Evolutionary conservation across 2,113 vertebrate genomes (phyloP), one percentile per base, ranked within the genome.

Genomic region (Vulpes vulpes): DNA sequence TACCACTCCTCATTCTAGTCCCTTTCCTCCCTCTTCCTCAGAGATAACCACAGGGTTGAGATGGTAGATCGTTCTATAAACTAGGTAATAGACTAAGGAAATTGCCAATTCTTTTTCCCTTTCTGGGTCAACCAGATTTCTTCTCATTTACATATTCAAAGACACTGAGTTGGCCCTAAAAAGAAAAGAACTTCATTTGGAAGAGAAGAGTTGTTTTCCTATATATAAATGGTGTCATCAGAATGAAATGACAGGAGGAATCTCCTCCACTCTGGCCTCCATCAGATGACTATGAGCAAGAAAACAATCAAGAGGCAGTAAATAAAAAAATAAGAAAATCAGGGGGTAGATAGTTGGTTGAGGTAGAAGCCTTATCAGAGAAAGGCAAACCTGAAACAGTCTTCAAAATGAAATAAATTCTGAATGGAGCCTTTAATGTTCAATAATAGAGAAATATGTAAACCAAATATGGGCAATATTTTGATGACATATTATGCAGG

Each of bases 401-500:
- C 43, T 92, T 89, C 25, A 87, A 94, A 81, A 57, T 73, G 4
- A 92, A 90, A 82, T 80, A 62, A 67, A 79, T 92, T 53, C 43
- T 80, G 15, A 83, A 67, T 95, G 20, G 59, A 91, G 91, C 32
- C 3, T 16, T 73, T 57, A 79, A 87, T 71, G 15, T 69, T 91
- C 7, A 80, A 30, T 55, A 86, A 79, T 43, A 93, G 87, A 76
- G 8, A 57, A 60, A 73, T 53, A 65, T 4, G 22, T 67, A 81
- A 89, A 78, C 64, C 55, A 67, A 96, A 59, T 43, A 82, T n/a
- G 19, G 4, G 79, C 9, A 87, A 1, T 78, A 86, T 43, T 89
- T 78, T 79, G 35, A 76, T 81, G 11, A 91, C 11, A 62, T 38
- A 64, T 51, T 38, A 64, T 51, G 5, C 8, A 82, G 8, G 1